phyloP scores from a whole-genome alignment of 2,797 vertebrate genomes.

The Scleropages formosus region DNA sequence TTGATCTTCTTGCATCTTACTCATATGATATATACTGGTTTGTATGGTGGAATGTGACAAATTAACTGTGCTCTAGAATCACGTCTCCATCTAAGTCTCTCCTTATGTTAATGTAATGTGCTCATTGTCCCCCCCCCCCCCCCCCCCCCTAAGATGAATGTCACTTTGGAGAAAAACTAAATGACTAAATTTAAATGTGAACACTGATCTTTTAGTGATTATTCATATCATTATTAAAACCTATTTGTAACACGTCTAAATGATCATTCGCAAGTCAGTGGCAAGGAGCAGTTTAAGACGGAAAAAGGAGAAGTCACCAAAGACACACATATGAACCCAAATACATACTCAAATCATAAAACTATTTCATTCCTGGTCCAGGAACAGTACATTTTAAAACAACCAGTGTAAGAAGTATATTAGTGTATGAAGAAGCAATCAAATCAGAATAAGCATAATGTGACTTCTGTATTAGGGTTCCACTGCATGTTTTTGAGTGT shows the following conservation, averaged over 20 bases:
- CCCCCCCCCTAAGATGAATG: too few relatives aligned
- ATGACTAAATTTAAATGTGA: too few relatives aligned
- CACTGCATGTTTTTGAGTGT: conserved; percentile 40
- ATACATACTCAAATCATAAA: not conserved
- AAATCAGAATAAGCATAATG: not conserved
- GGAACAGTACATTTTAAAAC: not conserved
- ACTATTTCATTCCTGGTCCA: not conserved
- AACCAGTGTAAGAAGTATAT: not conserved
- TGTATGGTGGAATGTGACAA: too few relatives aligned
- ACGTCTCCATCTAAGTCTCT: too few relatives aligned
- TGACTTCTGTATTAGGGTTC: conserved; percentile 32
- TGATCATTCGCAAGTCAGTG: conserved; percentile 9
- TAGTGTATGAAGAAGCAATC: not conserved
- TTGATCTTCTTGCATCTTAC: too few relatives aligned
- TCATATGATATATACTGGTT: too few relatives aligned
- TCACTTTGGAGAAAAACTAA: too few relatives aligned
- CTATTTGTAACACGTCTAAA: not conserved
- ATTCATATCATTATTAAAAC: too few relatives aligned
- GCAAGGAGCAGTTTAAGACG: conserved; percentile 16
- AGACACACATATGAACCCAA: conserved; percentile 14
- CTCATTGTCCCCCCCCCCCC: too few relatives aligned
- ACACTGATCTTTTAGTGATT: too few relatives aligned
- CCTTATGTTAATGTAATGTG: too few relatives aligned
- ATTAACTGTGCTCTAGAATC: too few relatives aligned
- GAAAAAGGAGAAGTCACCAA: not conserved